Base-by-base conservation (phyloP, 2,888 invertebrate species). In the Platycheirus albimanus region DNA sequence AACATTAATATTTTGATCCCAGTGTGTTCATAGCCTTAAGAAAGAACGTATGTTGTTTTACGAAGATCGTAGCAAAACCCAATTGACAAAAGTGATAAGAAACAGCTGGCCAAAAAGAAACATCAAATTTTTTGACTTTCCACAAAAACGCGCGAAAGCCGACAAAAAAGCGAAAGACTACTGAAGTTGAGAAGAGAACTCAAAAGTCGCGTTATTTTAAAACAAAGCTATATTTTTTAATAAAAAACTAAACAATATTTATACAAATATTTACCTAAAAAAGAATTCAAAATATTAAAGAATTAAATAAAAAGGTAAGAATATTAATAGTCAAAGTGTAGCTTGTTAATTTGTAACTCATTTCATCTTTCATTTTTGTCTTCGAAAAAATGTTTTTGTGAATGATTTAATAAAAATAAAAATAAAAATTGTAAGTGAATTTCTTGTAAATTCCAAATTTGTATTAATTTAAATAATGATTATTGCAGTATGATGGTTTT, bases 61-160 rank as follows among this genome's bases (percentile, higher is more conserved):
- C 13, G 38, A 38, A 56, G 5, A 38, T 38, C 38, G 38, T 56
- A 24, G 3, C 2, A 56, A 24, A 15, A 41, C 8, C 8, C 33
- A 38, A 56, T 36, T 36, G 2, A 13, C 17, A 45, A 58, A 33
- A 52, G 19, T 49, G 36, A 70, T 7, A 76, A 47, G 24, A 52
- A 80, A 61, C 72, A 78, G 64, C 66, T 58, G n/a, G 61, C 19
- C 2, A 51, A 56, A 64, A 41, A 4, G 54, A 70, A 63, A 71
- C 64, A 52, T 54, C 56, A 56, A 47, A 54, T 54, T 13, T 1
- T 71, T 71, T 76, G 71, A 61, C 76, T 49, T 33, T 43, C 10
- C 11, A 11, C 3, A 76, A 81, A 81, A 72, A 52, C 81, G 81
- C 81, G 81, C 76, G 77, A 77, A 81, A 64, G 15, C 54, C 20